Conservation (phyloP, 2,888 invertebrate species). For the Mythimna pallens region DNA sequence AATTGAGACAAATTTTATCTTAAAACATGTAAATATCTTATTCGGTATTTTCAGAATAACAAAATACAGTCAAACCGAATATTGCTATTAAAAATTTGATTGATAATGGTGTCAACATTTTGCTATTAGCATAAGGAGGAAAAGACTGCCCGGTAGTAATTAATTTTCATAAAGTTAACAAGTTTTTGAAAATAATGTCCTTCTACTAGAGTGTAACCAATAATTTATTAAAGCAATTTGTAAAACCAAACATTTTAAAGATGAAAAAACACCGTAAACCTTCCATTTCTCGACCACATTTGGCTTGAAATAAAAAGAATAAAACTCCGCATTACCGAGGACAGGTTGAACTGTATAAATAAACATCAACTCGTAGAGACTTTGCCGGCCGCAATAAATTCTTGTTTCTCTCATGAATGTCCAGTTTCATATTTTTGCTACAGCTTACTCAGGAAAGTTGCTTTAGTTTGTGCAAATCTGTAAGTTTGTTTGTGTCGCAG, state of each 20-base stretch:
- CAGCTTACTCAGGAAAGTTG: conserved; percentile 54
- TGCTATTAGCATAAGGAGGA: not conserved
- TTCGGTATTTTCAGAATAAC: too few species aligned
- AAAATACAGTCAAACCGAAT: not conserved
- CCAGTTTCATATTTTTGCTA: conserved; percentile 61
- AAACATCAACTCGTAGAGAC: conserved; percentile 52
- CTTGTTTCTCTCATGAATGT: conserved; percentile 63
- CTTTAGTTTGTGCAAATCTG: conserved; percentile 52
- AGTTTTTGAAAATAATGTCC: not conserved
- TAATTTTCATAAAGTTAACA: not conserved
- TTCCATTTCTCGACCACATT: conserved; percentile 14
- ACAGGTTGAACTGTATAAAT: conserved; percentile 61
- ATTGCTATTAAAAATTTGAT: not conserved
- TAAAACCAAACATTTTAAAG: not conserved
- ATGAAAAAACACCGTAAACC: not conserved
- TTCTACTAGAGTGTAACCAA: not conserved
- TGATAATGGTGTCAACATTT: too few species aligned
- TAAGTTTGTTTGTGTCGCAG: conserved; percentile 34
- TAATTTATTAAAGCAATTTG: not conserved
- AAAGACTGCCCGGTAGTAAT: not conserved
- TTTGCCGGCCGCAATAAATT: conserved; percentile 58
- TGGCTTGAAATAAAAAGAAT: conserved; percentile 43
- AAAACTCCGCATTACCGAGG: conserved; percentile 44
- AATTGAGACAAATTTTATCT: not conserved
- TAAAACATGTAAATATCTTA: too few species aligned